Percentiles rank a stretch among this genome's conserved stretches.
Evolutionary conservation across 2,888 invertebrate genomes (phyloP).

Genomic region (Sarcophaga carnaria): DNA sequence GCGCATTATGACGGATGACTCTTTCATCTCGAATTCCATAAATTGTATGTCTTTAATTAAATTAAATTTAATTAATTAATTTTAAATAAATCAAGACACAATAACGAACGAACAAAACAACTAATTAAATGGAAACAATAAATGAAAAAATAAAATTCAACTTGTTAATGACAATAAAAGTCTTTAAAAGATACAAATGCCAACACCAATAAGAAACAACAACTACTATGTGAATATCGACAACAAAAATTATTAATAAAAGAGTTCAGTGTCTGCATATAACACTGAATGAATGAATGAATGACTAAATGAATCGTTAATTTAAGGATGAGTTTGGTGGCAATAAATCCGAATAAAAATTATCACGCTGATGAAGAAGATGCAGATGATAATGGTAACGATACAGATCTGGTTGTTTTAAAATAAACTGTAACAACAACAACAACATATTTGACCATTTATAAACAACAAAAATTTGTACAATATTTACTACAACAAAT

Average conservation of each 20-base stretch:
- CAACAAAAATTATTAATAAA: background rate
- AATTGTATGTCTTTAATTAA: too few relatives aligned
- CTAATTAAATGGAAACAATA: background rate
- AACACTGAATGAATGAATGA: background rate
- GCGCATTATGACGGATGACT: too few relatives aligned
- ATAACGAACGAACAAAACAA: background rate
- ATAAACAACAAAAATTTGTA: background rate
- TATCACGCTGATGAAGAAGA: background rate
- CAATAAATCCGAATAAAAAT: too few relatives aligned
- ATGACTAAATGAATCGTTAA: too few relatives aligned
- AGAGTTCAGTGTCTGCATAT: slow-evolving; percentile 1
- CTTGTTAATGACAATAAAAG: too few relatives aligned
- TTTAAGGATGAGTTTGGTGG: too few relatives aligned
- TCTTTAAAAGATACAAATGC: background rate
- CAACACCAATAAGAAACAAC: background rate
- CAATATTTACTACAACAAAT: background rate
- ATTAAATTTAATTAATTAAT: too few relatives aligned
- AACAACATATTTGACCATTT: background rate
- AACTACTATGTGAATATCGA: too few relatives aligned
- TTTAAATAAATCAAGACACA: background rate
- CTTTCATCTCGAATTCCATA: too few relatives aligned
- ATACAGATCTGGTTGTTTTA: background rate
- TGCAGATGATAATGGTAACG: background rate
- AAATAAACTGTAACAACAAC: slow-evolving; percentile 5
- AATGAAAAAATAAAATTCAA: background rate